Evolutionary conservation across 1,140 invertebrate genomes (phyloP), one percentile per base, ranked within the genome.

Genomic region (Polypedilum vanderplanki): DNA sequence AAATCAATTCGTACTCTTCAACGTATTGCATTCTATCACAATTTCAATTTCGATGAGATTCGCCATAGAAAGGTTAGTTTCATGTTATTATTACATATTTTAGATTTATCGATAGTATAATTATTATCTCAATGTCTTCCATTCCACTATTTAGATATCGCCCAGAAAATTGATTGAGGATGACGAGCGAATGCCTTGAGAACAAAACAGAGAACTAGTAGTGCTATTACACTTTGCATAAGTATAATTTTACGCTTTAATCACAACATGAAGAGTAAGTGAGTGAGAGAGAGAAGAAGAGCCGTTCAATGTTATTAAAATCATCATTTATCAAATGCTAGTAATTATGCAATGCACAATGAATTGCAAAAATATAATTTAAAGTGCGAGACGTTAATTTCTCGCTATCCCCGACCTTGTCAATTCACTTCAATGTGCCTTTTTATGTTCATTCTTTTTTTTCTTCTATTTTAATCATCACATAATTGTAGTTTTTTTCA

Each of bases 11-110:
- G 84, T 76, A 79, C 81, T 0, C 78, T 87, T 17, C 80, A 84
- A 75, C 82, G 80, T 41, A 85, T 85, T 7, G 83, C 85, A 17
- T 84, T 86, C 73, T 87, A 82, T 77, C 84, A 84, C 77, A 80
- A 81, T 73, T 87, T 84, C 76, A 82, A 83, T 80, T 75, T 75
- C 75, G 57, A 70, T 18, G 65, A 70, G 20, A 22, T 70, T 10
- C 17, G 20, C 20, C 17, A 70, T 4, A 20, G 65, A 22, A 70
- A 70, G 65, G 65, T 70, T n/a, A 70, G 65, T 70, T n/a, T n/a
- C n/a, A n/a, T n/a, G n/a, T n/a, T n/a, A n/a, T n/a, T n/a, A n/a
- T n/a, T n/a, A n/a, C n/a, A n/a, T n/a, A n/a, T n/a, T n/a, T n/a
- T 70, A 70, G 18, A 20, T 70, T 18, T 18, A 70, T 70, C 17